A percentile compares a stretch with the other conserved stretches of the same genome.
phyloP scores from a whole-genome alignment of 2,888 invertebrate species.

The Timandra comae region DNA sequence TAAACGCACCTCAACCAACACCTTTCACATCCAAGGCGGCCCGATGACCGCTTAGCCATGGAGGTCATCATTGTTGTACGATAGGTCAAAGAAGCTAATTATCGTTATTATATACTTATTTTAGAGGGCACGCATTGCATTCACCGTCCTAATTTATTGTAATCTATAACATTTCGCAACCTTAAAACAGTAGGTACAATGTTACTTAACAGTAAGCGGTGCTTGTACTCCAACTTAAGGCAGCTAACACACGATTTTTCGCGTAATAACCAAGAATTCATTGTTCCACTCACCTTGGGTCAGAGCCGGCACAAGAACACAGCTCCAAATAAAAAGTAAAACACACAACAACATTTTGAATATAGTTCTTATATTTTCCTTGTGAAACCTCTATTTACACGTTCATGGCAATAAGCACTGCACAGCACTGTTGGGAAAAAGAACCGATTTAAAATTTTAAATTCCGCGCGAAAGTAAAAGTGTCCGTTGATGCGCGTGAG shows the following conservation, averaged over 20 bases:
- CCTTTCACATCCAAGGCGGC: too few relatives aligned
- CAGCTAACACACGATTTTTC: constrained; percentile 23
- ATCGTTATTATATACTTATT: too few relatives aligned
- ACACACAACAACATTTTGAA: constrained; percentile 62
- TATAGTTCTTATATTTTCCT: constrained; percentile 30
- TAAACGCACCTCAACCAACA: too few relatives aligned
- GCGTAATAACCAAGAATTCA: constrained; percentile 28
- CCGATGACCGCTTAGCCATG: too few relatives aligned
- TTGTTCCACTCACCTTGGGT: constrained; percentile 70
- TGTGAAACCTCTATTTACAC: constrained; percentile 40
- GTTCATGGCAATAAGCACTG: constrained; percentile 45
- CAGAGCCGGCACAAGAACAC: constrained; percentile 52
- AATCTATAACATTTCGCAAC: too few relatives aligned
- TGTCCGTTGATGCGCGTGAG: constrained; percentile 23
- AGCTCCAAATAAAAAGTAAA: constrained; percentile 64
- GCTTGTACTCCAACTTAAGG: too few relatives aligned
- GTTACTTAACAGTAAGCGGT: too few relatives aligned
- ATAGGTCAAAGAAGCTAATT: too few relatives aligned
- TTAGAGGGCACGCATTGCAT: constrained; percentile 11
- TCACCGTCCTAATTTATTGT: constrained; percentile 11
- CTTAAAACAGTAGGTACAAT: too few relatives aligned
- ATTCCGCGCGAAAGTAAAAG: constrained; percentile 55
- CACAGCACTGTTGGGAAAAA: constrained; percentile 25
- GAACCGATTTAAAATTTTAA: constrained; percentile 25
- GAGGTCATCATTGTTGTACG: too few relatives aligned